Percentiles rank a stretch among this genome's conserved stretches.
phyloP scores from a whole-genome alignment of 2,797 vertebrate genomes.

The Ceryle rudis region DNA sequence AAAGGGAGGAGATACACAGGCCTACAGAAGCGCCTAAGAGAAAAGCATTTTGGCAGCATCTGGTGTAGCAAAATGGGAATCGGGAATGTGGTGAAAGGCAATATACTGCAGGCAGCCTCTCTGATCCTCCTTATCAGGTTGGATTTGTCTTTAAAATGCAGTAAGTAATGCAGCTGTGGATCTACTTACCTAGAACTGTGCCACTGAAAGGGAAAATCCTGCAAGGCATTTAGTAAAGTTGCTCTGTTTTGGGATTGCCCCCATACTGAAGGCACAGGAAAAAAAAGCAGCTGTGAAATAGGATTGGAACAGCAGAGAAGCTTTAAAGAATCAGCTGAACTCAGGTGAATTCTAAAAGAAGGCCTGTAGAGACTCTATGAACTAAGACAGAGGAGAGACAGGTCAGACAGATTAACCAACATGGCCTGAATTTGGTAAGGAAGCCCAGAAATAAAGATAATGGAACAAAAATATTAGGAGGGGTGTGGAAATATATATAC shows the following conservation, averaged over 20 bases:
- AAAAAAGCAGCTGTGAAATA: background rate
- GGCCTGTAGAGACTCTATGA: background rate
- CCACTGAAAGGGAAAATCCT: background rate
- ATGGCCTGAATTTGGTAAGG: background rate
- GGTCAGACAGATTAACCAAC: background rate
- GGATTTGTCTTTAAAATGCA: background rate
- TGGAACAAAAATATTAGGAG: background rate
- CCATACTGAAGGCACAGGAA: background rate
- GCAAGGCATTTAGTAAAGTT: background rate
- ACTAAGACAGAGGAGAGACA: background rate
- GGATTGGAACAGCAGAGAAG: background rate
- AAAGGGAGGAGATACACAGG: background rate
- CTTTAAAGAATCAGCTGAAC: background rate
- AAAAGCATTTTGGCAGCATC: background rate
- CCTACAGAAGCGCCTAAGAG: background rate
- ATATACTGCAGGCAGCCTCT: background rate
- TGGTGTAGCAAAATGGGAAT: background rate
- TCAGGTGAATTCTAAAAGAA: background rate
- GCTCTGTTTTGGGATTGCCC: background rate
- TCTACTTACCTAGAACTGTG: background rate
- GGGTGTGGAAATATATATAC: rapidly evolving
- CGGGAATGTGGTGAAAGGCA: background rate
- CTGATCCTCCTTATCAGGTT: background rate
- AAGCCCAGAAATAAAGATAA: background rate
- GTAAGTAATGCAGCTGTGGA: background rate